Conservation (phyloP, 64 coral and sea anemone species). For the Pocillopora damicornis region DNA sequence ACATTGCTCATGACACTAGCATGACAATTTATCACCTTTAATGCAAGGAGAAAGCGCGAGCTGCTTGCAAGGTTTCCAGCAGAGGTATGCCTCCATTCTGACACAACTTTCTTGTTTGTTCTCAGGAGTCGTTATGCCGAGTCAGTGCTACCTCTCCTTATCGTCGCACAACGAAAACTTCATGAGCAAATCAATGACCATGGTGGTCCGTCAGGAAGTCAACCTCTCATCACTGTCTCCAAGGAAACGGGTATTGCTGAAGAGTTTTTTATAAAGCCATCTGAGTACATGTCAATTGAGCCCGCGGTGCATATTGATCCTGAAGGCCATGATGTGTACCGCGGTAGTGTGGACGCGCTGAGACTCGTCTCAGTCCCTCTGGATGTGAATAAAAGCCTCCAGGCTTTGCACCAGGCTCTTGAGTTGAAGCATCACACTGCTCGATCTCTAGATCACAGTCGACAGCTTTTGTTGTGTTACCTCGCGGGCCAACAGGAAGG, state of each 20-base stretch:
- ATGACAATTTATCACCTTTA: neutral
- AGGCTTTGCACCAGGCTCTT: constrained; percentile 64
- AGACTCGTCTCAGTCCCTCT: constrained; percentile 87
- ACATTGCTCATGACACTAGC: neutral
- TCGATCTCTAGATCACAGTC: constrained; percentile 79
- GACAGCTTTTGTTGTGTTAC: constrained; percentile 90
- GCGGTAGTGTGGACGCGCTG: constrained; percentile 74
- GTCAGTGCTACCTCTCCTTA: constrained; percentile 72
- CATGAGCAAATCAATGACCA: constrained; percentile 49
- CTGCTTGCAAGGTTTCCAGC: neutral
- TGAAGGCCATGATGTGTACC: constrained; percentile 94
- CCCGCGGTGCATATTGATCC: constrained; percentile 97
- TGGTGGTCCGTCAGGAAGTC: constrained; percentile 65
- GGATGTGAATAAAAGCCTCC: constrained; percentile 75
- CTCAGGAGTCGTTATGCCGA: constrained; percentile 90
- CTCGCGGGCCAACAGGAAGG: constrained; percentile 78
- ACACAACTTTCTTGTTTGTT: neutral
- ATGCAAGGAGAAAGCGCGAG: neutral
- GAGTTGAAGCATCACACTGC: constrained; percentile 88
- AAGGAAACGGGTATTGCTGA: constrained; percentile 71
- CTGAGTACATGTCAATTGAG: constrained; percentile 80
- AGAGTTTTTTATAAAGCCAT: constrained; percentile 59
- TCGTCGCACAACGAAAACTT: constrained; percentile 80
- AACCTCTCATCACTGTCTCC: constrained; percentile 68
- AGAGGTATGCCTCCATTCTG: neutral